A percentile compares a stretch with the other conserved stretches of the same genome.
These are phyloP conservation scores for Grallaria varia DNA, from an alignment of 2,113 vertebrate genomes.

Conservation along the genomic window DNA sequence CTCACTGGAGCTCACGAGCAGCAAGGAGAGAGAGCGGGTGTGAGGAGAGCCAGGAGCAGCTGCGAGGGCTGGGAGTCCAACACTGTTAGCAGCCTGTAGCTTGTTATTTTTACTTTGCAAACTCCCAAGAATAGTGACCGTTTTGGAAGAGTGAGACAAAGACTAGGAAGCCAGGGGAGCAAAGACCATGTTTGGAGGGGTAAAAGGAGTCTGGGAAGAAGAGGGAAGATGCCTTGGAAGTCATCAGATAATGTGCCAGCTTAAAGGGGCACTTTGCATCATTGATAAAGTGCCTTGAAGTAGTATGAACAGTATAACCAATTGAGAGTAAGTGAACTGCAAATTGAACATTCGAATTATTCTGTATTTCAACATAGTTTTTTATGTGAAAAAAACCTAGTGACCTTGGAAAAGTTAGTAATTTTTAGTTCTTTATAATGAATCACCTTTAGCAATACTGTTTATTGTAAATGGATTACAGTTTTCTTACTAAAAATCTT, in stretches of 20 bases:
- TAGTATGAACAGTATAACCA: background rate
- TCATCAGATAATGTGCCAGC: background rate
- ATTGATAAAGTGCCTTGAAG: background rate
- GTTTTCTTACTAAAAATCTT: background rate
- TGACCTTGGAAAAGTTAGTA: background rate
- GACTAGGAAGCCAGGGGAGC: background rate
- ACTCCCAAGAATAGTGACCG: background rate
- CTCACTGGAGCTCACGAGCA: slow-evolving; percentile 1
- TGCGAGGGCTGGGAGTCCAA: background rate
- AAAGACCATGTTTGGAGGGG: background rate
- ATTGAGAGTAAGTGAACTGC: background rate
- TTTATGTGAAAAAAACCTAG: background rate
- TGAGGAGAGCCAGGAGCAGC: background rate
- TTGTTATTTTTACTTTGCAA: background rate
- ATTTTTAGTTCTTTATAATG: background rate
- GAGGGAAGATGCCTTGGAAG: background rate
- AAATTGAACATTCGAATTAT: background rate
- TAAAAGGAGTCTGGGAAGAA: background rate
- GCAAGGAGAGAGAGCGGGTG: background rate
- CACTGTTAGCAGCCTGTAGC: background rate
- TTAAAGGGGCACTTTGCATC: background rate
- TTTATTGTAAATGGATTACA: background rate
- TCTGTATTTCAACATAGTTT: background rate
- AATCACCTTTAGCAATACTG: background rate
- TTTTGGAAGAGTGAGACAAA: background rate